Base-by-base conservation (phyloP, 2,888 invertebrate genomes). In the Alitta virens region DNA sequence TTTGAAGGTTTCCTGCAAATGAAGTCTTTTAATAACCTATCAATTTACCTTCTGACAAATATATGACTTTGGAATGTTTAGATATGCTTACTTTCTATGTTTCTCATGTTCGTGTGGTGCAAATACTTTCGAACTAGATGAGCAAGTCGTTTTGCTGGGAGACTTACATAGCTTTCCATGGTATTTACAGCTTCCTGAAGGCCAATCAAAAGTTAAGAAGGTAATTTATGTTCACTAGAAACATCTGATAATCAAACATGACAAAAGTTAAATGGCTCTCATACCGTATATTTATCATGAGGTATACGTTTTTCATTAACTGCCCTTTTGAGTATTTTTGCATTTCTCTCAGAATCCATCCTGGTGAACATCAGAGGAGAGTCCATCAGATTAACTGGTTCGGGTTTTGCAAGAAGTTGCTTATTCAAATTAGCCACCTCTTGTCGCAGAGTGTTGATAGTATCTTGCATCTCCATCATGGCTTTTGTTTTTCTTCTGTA, bases 391-490 rank as follows among this genome's bases (percentile, higher is more conserved):
- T 33, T 7, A 12, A 33, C 33, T 33, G 51, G 16, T 2, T 25
- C 18, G 71, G 68, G 33, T 12, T 33, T 33, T 33, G 5, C 12
- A 5, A 12, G 5, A 5, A 12, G 7, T 12, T 33, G 33, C 33
- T 33, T 33, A 7, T 33, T 33, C 33, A 33, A 33, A 33, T 33
- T 33, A 63, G 75, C 71, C 57, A 79, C 69, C 66, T 79, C 78
- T 62, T 74, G 59, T 62, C 76, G 75, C 16, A 81, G 71, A 2
- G 71, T 72, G 24, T 75, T 76, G 23, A 81, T 80, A 1, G 79
- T 80, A 56, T 79, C 76, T 66, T 81, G 80, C 79, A 81, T 79
- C 63, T 78, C 79, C 77, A 78, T 77, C 76, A 81, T 79, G 3
- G 77, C 73, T 1, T 75, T 76, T 3, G 79, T 75, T 64, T 79